Evolutionary conservation across 2,888 invertebrate species (phyloP).

Genomic region (Lasioglossum leucozonium): DNA sequence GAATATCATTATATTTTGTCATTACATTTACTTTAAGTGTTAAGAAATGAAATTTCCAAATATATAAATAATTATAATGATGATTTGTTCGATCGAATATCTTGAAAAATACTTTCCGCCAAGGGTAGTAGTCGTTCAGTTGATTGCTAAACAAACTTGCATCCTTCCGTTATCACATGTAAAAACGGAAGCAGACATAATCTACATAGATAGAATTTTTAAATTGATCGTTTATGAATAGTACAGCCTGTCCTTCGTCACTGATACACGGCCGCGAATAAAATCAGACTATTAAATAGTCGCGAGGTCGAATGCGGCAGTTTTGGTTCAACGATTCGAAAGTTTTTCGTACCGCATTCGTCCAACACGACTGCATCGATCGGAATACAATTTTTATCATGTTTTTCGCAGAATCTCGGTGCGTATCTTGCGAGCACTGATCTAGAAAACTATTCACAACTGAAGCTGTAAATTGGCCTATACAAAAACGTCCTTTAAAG

Average conservation of each 20-base stretch:
- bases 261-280: slow-evolving; percentile 14
- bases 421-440: neutral
- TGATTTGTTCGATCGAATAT: neutral
- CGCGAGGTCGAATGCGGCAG: slow-evolving; percentile 28
- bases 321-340: slow-evolving; percentile 21
- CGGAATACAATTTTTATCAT: neutral
- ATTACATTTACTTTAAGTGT: too few relatives aligned
- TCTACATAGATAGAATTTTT: slow-evolving; percentile 4
- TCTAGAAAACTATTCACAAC: neutral
- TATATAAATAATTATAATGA: too few relatives aligned
- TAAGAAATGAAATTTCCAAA: too few relatives aligned
- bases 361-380: neutral
- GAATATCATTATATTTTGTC: too few relatives aligned
- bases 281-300: slow-evolving; percentile 22
- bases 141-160: neutral
- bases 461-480: neutral
- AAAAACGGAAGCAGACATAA: slow-evolving; percentile 11
- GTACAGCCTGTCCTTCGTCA: slow-evolving; percentile 2
- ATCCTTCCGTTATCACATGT: neutral
- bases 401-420: neutral
- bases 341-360: neutral
- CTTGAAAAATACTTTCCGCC: too few relatives aligned
- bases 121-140: neutral
- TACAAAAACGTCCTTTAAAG: slow-evolving; percentile 4
- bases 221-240: slow-evolving; percentile 24